Conservation (phyloP, 2,797 vertebrate species). For the Syncerus caffer region DNA sequence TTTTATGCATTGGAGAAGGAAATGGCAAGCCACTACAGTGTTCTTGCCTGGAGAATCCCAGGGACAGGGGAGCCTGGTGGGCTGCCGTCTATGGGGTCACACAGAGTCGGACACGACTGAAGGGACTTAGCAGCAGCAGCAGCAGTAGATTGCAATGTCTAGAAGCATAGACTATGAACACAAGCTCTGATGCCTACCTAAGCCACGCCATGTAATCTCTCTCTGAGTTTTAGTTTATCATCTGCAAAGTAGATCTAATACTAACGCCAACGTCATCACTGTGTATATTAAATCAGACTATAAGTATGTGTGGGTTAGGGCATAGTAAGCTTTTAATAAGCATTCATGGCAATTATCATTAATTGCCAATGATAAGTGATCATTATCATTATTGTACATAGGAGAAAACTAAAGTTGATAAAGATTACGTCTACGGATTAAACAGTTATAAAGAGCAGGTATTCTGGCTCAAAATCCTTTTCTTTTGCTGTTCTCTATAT, state of each 20-base stretch:
- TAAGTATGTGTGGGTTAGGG: not conserved
- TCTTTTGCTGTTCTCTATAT: not conserved
- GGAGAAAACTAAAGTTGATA: not conserved
- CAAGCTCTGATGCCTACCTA: not conserved
- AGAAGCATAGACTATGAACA: not conserved
- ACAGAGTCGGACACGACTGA: too few relatives aligned
- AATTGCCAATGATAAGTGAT: not conserved
- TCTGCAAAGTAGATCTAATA: not conserved
- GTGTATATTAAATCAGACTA: not conserved
- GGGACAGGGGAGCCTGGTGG: too few relatives aligned
- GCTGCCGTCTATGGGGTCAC: too few relatives aligned
- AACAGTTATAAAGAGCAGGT: not conserved
- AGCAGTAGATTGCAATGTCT: not conserved
- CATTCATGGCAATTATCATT: not conserved
- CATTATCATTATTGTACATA: not conserved
- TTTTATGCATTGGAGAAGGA: too few relatives aligned
- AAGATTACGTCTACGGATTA: not conserved
- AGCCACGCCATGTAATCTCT: not conserved
- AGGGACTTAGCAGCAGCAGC: too few relatives aligned
- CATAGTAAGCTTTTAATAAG: not conserved
- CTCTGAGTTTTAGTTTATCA: not conserved
- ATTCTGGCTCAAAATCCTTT: not conserved
- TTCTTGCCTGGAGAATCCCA: too few relatives aligned
- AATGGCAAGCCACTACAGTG: too few relatives aligned
- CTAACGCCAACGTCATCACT: not conserved